A percentile compares a stretch with the other conserved stretches of the same genome.
Conservation (phyloP, 2,113 vertebrate species). For the Craseonycteris thonglongyai region DNA sequence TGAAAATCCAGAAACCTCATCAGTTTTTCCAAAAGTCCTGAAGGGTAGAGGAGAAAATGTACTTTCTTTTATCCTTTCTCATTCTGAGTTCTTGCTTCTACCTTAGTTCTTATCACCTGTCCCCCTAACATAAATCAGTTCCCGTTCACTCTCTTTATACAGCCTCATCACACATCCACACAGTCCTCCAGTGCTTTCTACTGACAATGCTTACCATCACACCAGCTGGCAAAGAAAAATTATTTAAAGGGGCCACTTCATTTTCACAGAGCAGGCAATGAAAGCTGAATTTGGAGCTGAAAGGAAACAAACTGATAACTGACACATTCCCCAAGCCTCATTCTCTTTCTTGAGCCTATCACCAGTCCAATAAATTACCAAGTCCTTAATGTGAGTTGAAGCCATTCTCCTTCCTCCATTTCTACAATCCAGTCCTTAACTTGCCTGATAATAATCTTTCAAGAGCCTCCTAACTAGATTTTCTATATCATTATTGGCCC, state of each 20-base stretch:
- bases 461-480: neutral
- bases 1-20: neutral
- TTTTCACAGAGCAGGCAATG: neutral
- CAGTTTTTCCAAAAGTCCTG: neutral
- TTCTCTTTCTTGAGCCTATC: neutral
- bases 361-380: neutral
- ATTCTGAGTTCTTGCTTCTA: neutral
- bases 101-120: neutral
- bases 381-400: neutral
- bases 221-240: neutral
- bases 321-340: neutral
- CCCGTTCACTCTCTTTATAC: neutral
- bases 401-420: neutral
- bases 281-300: too few relatives aligned
- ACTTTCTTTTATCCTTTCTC: neutral
- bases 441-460: neutral
- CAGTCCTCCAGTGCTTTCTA: neutral
- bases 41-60: neutral
- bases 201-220: neutral
- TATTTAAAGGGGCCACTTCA: neutral
- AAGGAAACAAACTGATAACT: neutral
- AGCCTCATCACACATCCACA: neutral
- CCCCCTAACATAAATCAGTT: neutral
- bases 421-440: neutral
- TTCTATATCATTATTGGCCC: neutral